Evolutionary conservation across 2,113 vertebrate species (phyloP).

Genomic region (Dipodomys stephensi): DNA sequence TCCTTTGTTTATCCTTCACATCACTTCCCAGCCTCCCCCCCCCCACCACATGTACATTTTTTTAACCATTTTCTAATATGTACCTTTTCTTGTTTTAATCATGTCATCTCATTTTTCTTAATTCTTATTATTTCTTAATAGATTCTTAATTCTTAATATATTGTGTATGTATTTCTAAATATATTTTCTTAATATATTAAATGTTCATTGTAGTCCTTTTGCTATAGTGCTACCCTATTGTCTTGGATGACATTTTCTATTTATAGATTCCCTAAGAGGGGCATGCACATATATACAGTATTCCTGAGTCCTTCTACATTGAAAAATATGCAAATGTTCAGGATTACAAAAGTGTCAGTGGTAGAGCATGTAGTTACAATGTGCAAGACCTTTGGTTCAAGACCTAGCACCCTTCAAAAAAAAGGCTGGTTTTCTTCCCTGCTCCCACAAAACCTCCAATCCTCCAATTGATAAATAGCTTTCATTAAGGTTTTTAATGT

Average conservation of each 20-base stretch:
- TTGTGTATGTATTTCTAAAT: too few relatives aligned
- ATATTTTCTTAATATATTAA: background rate
- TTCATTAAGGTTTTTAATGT: too few relatives aligned
- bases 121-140: background rate
- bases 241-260: background rate
- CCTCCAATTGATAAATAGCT: too few relatives aligned
- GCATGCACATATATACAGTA: background rate
- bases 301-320: background rate
- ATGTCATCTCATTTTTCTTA: background rate
- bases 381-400: background rate
- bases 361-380: background rate
- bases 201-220: background rate
- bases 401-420: background rate
- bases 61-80: background rate
- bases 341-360: background rate
- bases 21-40: too few relatives aligned
- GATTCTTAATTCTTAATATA: background rate
- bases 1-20: too few relatives aligned
- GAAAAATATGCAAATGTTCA: background rate
- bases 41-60: background rate
- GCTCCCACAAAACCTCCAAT: background rate
- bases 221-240: background rate
- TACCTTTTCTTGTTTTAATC: background rate
- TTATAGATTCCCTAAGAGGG: background rate
- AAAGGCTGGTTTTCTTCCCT: background rate